Percentiles rank a stretch among this genome's conserved stretches.
phyloP scores from a whole-genome alignment of 2,113 vertebrate genomes.

The Eulacestoma nigropectus region DNA sequence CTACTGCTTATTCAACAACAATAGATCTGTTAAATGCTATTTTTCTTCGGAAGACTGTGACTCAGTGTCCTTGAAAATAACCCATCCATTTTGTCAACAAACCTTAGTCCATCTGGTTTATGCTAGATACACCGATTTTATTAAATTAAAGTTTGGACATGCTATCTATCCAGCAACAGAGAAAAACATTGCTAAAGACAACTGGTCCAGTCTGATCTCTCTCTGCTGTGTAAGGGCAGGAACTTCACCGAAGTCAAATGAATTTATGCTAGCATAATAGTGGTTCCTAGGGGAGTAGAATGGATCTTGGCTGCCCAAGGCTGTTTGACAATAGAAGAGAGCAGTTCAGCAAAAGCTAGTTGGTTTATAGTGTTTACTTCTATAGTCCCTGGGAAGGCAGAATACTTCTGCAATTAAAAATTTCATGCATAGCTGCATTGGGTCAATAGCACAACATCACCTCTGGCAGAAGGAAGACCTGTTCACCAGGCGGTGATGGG shows the following conservation, averaged over 20 bases:
- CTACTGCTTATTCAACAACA: neutral
- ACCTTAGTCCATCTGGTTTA: neutral
- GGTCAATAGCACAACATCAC: neutral
- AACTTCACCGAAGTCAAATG: neutral
- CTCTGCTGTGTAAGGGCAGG: neutral
- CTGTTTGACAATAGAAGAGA: neutral
- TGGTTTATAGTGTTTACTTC: neutral
- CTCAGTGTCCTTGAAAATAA: conserved; percentile 25
- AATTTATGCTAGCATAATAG: neutral
- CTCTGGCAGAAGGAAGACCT: neutral
- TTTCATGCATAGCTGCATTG: neutral
- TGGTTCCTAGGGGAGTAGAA: neutral
- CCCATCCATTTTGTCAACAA: neutral
- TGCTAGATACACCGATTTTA: neutral
- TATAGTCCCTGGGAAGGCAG: neutral
- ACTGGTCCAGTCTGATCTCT: neutral
- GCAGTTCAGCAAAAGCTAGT: neutral
- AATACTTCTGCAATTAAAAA: neutral
- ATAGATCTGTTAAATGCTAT: neutral
- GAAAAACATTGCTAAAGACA: conserved; percentile 8
- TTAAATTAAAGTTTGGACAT: conserved; percentile 11
- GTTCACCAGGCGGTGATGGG: neutral
- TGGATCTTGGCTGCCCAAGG: neutral
- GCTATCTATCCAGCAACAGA: neutral
- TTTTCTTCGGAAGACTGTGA: neutral